Conservation (phyloP, 2,888 invertebrate species). For the Drosophila ustulata region DNA sequence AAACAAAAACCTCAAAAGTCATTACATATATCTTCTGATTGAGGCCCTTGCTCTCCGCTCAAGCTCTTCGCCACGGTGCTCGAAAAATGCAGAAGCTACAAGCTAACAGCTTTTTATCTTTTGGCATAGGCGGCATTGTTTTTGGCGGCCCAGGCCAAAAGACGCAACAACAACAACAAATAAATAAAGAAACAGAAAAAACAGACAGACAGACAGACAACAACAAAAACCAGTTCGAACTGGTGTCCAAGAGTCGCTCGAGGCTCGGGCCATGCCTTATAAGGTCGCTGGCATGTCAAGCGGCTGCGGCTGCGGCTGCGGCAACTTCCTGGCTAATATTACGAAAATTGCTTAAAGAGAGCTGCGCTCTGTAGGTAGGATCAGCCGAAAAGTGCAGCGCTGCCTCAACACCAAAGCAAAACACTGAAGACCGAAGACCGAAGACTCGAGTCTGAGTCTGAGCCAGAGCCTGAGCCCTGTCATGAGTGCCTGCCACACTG, state of each 20-base stretch:
- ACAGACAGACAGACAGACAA: constrained; percentile 17
- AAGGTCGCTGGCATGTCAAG: constrained; percentile 73
- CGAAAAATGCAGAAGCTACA: constrained; percentile 82
- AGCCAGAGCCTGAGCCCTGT: constrained; percentile 37
- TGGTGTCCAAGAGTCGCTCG: constrained; percentile 44
- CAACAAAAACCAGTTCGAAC: constrained; percentile 54
- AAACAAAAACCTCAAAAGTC: constrained; percentile 76
- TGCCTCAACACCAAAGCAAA: neutral
- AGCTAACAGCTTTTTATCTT: constrained; percentile 83
- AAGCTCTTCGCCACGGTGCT: constrained; percentile 4
- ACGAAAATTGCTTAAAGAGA: constrained; percentile 77
- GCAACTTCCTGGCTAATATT: constrained; percentile 78
- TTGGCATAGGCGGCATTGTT: constrained; percentile 74
- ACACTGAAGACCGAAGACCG: constrained; percentile 26
- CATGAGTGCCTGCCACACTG: constrained; percentile 44
- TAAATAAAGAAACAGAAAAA: constrained; percentile 4
- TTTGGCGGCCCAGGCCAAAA: constrained; percentile 66
- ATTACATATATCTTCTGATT: constrained; percentile 73
- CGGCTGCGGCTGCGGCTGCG: constrained; percentile 26
- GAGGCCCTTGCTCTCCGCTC: constrained; percentile 32
- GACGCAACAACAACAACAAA: constrained; percentile 16
- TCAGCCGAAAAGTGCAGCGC: constrained; percentile 62
- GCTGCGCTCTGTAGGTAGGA: constrained; percentile 53
- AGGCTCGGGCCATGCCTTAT: constrained; percentile 62
- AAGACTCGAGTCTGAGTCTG: constrained; percentile 2